Base-by-base conservation (phyloP, 2,797 vertebrate genomes). In the Craterocephalus amniculus region DNA sequence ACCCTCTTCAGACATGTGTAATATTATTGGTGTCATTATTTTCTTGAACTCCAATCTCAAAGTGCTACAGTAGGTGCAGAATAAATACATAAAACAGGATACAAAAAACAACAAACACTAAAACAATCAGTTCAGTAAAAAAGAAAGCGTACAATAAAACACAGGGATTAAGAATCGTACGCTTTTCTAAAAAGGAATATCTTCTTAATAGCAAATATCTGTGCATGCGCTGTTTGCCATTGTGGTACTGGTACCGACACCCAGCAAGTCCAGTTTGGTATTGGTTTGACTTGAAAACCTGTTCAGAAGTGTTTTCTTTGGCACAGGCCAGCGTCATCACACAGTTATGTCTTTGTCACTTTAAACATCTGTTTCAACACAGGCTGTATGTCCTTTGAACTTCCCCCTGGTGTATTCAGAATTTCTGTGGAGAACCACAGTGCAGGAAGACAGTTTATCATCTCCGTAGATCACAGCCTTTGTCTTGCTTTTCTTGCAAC, bases 331-430 rank as follows among this genome's bases (percentile, higher is more conserved):
- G 12, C 24, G 11, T 14, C 49, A 14, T 24, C 51, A 29, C 51
- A 29, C 12, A 54, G 51, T 1, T 49, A 18, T 29, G 51, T 26
- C 26, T 29, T 29, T 54, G 51, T 54, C 22, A 52, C 14, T 54
- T 54, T 48, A 48, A n/a, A n/a, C 43, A 22, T 48, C n/a, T 48
- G n/a, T 48, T 48, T 22, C 45, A 48, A 48, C 45, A 48, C 45
- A 22, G 9, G n/a, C 45, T 49, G 45, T 3, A n/a, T n/a, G 43
- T 49, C 45, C n/a, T 49, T 49, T 49, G 45, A 49, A 49, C n/a
- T 49, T 49, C n/a, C 45, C 1, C 10, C 8, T 49, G 3, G n/a
- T 49, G 45, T 24, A 49, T 49, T 49, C 45, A 9, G 51, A 26
- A 18, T 29, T 54, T 54, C 14, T 54, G 51, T 29, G 51, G 51